Evolutionary conservation across 2,113 vertebrate species (phyloP).

Genomic region (Sorex fumeus): DNA sequence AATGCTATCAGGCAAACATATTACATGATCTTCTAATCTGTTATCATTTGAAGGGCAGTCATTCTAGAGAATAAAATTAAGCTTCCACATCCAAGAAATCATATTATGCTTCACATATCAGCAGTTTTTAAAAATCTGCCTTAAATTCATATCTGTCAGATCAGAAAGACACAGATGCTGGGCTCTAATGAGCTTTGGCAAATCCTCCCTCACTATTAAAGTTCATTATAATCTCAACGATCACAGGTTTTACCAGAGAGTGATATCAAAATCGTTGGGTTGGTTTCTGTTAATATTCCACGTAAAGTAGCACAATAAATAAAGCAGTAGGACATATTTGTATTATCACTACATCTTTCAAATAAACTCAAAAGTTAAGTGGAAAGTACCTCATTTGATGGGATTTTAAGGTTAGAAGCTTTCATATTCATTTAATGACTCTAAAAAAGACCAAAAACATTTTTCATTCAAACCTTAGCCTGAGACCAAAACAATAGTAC

Average conservation of each 20-base stretch:
- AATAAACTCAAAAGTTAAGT: constrained; percentile 52
- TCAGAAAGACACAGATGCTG: constrained; percentile 58
- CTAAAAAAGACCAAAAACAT: background rate
- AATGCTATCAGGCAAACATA: constrained; percentile 58
- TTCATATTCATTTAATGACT: constrained; percentile 60
- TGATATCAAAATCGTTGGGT: constrained; percentile 43
- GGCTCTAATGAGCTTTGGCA: constrained; percentile 75
- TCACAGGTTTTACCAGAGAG: constrained; percentile 29
- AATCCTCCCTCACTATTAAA: constrained; percentile 74
- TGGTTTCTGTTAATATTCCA: constrained; percentile 62
- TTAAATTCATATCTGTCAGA: constrained; percentile 77
- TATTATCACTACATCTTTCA: constrained; percentile 42
- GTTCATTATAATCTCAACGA: constrained; percentile 71
- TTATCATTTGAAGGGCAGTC: constrained; percentile 65
- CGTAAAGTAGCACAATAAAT: constrained; percentile 42
- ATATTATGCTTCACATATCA: constrained; percentile 66
- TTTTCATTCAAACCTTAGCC: constrained; percentile 40
- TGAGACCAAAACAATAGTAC: no score
- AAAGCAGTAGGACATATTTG: background rate
- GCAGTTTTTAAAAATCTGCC: constrained; percentile 72
- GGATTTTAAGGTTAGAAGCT: constrained; percentile 48
- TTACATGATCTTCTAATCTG: constrained; percentile 43
- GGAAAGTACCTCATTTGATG: background rate
- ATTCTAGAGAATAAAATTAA: constrained; percentile 69
- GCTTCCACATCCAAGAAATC: constrained; percentile 78